Base-by-base conservation (phyloP, 2,888 invertebrate species). In the Drosophila yooni region DNA sequence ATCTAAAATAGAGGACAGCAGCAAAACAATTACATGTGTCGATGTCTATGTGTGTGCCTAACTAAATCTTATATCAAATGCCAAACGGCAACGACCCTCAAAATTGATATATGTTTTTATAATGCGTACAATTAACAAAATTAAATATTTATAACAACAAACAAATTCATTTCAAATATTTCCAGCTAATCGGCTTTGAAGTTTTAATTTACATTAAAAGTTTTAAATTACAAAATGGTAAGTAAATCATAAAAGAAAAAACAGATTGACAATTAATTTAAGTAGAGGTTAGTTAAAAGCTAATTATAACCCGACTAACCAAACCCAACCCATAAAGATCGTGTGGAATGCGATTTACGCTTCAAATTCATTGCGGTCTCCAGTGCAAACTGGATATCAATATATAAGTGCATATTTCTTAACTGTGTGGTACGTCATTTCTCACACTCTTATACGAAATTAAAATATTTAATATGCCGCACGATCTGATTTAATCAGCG, bases 401-500 rank as follows among this genome's bases (percentile, higher is more conserved):
- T 10, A 46, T 18, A 33, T 15, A 36, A 46, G 8, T 31, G n/a
- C 6, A 51, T 62, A 34, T 62, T 43, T 59, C n/a, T 31, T 7
- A 33, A 66, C 25, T 27, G 27, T 27, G 50, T 51, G 36, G 36
- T 53, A 62, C 54, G 43, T 15, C 61, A 58, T 69, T 72, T 82
- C 81, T 71, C 72, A 82, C 82, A 81, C 64, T 57, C 57, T 62
- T 40, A 70, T 54, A 34, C 40, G 50, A 61, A 58, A 73, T 70
- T 65, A 59, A 85, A 73, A 72, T 84, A 68, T 71, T 75, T 75
- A 63, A 58, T 74, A 70, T 70, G 70, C 69, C 33, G 56, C 88
- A 82, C 88, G 88, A 76, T 66, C 72, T 69, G 78, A 74, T 81
- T 89, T 70, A 86, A 76, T 86, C 73, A 63, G 70, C 53, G 27